Base-by-base conservation (phyloP, 2,888 invertebrate genomes). In the Cryptophagus acutangulus region DNA sequence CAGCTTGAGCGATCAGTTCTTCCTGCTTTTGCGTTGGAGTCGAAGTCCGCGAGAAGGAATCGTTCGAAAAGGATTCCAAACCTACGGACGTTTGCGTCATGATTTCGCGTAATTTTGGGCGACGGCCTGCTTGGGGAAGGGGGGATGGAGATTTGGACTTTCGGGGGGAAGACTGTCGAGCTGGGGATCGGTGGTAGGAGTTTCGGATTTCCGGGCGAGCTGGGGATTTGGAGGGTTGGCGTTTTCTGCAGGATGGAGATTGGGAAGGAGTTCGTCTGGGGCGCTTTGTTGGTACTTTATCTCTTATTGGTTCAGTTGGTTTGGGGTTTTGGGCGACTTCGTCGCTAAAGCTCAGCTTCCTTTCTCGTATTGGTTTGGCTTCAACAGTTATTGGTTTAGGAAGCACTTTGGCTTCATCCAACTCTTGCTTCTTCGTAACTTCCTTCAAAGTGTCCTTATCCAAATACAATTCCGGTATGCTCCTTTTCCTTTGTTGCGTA, bases 1-100 rank as follows among this genome's bases (percentile, higher is more conserved):
- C 79, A 1, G 84, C 81, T 56, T 78, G 74, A 46, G 77, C 73
- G 45, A 77, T 74, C 36, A 82, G 58, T 56, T 76, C 73, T 52
- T 76, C 74, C 41, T 75, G 75, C 48, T 73, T 69, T 8, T 48
- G 43, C n/a, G 45, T 26, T 15, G 44, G 39, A 6, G 51, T 46
- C 2, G 52, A 41, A 3, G 46, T 41, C 16, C 49, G 42, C 14
- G 47, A 38, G 26, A 33, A 33, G 2, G 35, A 46, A 17, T 55
- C 50, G 41, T 55, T 33, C 51, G 63, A 46, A 62, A 53, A 40
- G 48, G 63, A 54, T 41, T 69, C 71, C 39, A 67, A 55, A 38
- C 63, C 67, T 2, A 61, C 54, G 2, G 70, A 67, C 2, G 65
- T 67, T 43, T 70, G 71, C 1, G 69, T 67, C 58, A 58, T 66